Evolutionary conservation across 2,797 vertebrate genomes (phyloP), one percentile per base, ranked within the genome.

Genomic region (Acridotheres tristis): DNA sequence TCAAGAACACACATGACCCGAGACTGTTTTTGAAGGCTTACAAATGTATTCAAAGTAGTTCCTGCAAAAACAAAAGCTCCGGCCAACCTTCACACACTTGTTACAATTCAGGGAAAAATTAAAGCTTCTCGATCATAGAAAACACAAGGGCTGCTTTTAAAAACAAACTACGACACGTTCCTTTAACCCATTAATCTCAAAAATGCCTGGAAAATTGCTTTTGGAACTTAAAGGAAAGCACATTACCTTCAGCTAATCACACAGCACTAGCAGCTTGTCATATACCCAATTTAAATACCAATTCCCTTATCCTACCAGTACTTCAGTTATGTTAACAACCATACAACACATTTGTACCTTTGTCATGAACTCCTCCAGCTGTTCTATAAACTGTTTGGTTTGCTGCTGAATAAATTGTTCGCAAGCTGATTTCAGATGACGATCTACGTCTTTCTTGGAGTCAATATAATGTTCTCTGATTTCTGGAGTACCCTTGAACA

Each of bases 331-430:
- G 25, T 45, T 53, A 88, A n/a, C 2, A 14, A 74, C 58, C 11
- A 86, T 1, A 34, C 26, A 74, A 23, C 22, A 25, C 7, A 26
- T 57, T n/a, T 72, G 22, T 97, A 99, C 99, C 99, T 99, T 99
- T 92, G 98, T 97, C 97, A 99, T 98, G 97, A 99, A 99, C 92
- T 99, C 99, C 95, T 99, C 99, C 98, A 99, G 98, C 87, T 98
- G 99, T 53, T 98, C 98, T 89, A 98, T 98, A 69, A 99, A 99
- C 96, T 99, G 98, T 88, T 97, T 98, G 83, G 98, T 99, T 97
- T 99, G 99, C 97, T 99, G 99, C 98, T 99, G 99, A 95, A 99
- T 99, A 93, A 99, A 99, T 97, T 99, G 98, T 97, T 99, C 99
- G 85, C 99, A 99, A 88, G 99, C 99, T 38, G 98, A 98, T 95